A percentile compares a stretch with the other conserved stretches of the same genome.
phyloP scores from a whole-genome alignment of 2,113 vertebrate genomes.

The Indicator indicator region DNA sequence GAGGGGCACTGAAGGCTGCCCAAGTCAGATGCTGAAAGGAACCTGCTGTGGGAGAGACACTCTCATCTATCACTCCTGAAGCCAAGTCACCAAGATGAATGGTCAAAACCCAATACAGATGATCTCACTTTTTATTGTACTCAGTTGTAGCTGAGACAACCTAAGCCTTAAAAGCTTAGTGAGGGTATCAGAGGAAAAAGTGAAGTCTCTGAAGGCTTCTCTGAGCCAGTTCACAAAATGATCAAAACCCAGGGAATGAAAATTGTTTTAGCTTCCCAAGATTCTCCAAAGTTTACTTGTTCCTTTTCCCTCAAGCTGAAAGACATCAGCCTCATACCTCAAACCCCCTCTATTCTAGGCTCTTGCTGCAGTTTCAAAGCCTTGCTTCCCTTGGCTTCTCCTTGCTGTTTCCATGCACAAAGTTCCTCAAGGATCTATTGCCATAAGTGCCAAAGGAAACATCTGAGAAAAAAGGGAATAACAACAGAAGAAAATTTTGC shows the following conservation, averaged over 20 bases:
- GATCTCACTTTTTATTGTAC: neutral
- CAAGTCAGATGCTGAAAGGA: slow-evolving; percentile 10
- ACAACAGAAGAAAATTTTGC: neutral
- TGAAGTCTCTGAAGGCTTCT: neutral
- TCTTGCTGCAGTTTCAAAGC: neutral
- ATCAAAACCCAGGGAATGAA: neutral
- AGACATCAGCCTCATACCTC: neutral
- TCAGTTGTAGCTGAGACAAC: neutral
- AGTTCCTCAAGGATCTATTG: neutral
- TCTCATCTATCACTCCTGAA: slow-evolving; percentile 42
- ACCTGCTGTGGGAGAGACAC: slow-evolving; percentile 13
- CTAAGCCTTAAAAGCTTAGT: neutral
- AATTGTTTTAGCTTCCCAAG: neutral
- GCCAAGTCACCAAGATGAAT: slow-evolving; percentile 31
- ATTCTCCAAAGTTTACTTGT: neutral
- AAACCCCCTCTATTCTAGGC: neutral
- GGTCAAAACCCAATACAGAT: slow-evolving; percentile 22
- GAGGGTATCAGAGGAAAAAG: neutral
- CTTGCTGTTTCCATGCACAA: neutral
- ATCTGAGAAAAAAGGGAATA: neutral
- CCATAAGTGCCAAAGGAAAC: neutral
- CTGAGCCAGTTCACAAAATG: neutral
- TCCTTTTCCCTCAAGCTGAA: neutral
- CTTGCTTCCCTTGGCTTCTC: neutral
- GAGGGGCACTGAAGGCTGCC: neutral